phyloP scores from a whole-genome alignment of 2,888 invertebrate species.

The Globia sparganii region DNA sequence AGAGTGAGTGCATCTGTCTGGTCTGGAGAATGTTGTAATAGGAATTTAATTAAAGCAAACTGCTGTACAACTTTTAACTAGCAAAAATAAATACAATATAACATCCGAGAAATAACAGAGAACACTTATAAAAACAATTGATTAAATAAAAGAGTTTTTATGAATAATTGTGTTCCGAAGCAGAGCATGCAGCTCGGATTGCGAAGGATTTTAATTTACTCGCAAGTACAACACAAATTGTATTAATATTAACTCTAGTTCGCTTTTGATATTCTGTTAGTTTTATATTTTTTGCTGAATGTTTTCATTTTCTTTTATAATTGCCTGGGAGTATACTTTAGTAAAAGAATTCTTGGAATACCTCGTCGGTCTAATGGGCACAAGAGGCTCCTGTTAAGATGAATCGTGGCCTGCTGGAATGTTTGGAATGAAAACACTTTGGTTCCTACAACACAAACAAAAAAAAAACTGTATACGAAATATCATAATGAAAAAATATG shows the following conservation, averaged over 20 bases:
- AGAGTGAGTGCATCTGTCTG: too few relatives aligned
- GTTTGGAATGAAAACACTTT: background rate
- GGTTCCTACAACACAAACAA: background rate
- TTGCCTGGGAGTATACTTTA: conserved; percentile 1
- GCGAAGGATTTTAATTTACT: conserved; percentile 55
- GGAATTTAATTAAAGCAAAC: background rate
- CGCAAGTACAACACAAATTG: conserved; percentile 46
- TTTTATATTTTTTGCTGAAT: conserved; percentile 4
- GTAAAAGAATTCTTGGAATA: background rate
- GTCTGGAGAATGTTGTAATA: background rate
- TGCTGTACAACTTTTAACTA: background rate
- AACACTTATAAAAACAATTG: conserved; percentile 8
- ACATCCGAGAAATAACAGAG: conserved; percentile 17
- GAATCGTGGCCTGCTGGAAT: background rate
- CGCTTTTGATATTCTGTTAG: conserved; percentile 30
- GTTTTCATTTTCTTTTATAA: conserved; percentile 25
- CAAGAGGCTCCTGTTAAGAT: background rate
- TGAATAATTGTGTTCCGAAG: conserved; percentile 45
- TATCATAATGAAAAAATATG: background rate
- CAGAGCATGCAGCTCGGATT: conserved; percentile 22
- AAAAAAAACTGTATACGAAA: background rate
- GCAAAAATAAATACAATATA: conserved; percentile 3
- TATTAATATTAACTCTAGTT: conserved; percentile 56
- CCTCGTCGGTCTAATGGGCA: background rate
- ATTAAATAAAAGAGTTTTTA: conserved; percentile 15